Base-by-base conservation (phyloP, 2,113 vertebrate genomes). In the Ceuthmochares aereus region DNA sequence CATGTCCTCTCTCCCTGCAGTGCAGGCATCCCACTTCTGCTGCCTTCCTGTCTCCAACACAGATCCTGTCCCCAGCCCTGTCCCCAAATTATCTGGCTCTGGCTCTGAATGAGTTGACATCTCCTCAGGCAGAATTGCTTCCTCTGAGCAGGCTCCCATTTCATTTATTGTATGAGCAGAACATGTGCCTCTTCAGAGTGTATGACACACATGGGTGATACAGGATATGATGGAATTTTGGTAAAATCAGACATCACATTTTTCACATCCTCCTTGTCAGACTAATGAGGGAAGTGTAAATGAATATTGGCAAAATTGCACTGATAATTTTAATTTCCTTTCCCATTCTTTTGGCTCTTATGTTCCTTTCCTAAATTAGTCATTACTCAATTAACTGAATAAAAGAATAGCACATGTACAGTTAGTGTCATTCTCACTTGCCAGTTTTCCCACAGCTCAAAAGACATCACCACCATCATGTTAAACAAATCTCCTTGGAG, bases 351-450 rank as follows among this genome's bases (percentile, higher is more conserved):
- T 63, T 68, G 63, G 14, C 23, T 87, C 43, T 78, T 37, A 64
- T 55, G 92, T 87, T 54, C 54, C 70, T 89, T 86, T 95, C n/a
- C 43, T 76, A 62, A 52, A 89, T 80, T 55, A 85, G 42, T 87
- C 68, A 91, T 58, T 81, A 67, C 6, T 81, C 45, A 75, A 84
- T 70, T 63, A 76, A 52, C 36, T 3, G 12, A 94, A 84, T 13
- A 68, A 83, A 90, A 95, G 79, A 12, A 51, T 3, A 75, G 21
- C 49, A 75, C 1, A 0, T 60, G 52, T 55, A 27, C 9, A 52
- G 12, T 52, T n/a, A 63, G 16, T 26, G 60, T 64, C 64, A 74
- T 40, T 78, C 25, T 75, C 34, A 63, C 42, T 84, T 49, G 70
- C 19, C 54, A 68, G 27, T 68, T 86, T 90, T 66, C 80, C 62